Evolutionary conservation across 2,113 vertebrate genomes (phyloP).

Genomic region (Polyodon spathula): DNA sequence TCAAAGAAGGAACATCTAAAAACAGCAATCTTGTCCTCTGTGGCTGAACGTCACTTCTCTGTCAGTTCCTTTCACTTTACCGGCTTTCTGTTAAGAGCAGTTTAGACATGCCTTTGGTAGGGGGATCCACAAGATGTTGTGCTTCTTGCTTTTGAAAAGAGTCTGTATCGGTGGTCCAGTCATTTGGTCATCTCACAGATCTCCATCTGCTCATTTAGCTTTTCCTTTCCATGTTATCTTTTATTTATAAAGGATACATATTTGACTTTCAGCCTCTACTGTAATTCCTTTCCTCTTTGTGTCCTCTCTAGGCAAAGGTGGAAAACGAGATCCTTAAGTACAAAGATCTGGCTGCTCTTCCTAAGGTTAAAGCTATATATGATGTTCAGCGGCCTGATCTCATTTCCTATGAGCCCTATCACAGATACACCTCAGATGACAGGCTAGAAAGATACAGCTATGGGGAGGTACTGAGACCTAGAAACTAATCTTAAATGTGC

Average conservation of each 20-base stretch:
- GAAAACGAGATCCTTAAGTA: conserved; percentile 98
- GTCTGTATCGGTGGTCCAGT: too few relatives aligned
- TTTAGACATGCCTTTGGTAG: too few relatives aligned
- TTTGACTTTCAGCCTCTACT: background rate
- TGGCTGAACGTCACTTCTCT: too few relatives aligned
- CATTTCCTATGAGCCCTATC: conserved; percentile 88
- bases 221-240: conserved; percentile 8
- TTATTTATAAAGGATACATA: background rate
- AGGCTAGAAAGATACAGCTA: conserved; percentile 92
- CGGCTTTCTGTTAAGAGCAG: too few relatives aligned
- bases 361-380: conserved; percentile 98
- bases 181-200: background rate
- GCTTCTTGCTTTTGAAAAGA: too few relatives aligned
- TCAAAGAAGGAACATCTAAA: too few relatives aligned
- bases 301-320: conserved; percentile 90
- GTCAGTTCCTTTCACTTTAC: too few relatives aligned
- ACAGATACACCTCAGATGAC: conserved; percentile 91
- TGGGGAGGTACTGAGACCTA: conserved; percentile 78
- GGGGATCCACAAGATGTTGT: too few relatives aligned
- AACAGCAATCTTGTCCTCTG: too few relatives aligned
- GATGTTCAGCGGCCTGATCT: conserved; percentile 93
- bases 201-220: background rate
- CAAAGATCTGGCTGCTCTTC: conserved; percentile 97
- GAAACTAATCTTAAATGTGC: conserved; percentile 3
- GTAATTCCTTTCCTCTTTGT: conserved; percentile 23